Base-by-base conservation (phyloP, 2,113 vertebrate species). In the Phylloscopus trochilus region DNA sequence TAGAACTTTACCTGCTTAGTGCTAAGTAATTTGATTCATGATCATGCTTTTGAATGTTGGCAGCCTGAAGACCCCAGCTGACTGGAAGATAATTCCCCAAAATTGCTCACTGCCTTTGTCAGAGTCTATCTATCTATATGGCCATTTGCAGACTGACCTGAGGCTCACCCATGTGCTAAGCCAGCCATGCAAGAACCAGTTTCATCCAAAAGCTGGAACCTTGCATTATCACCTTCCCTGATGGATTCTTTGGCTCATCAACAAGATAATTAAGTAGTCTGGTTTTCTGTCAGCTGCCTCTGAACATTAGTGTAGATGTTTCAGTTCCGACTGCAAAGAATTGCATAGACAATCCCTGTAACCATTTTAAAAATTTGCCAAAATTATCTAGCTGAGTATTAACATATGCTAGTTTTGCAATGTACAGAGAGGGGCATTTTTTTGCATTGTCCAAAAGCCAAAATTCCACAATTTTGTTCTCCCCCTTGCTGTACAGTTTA, bases 21-120 rank as follows among this genome's bases (percentile, higher is more conserved):
- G 33, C 59, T 35, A 79, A 49, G 46, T 79, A 72, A 89, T 85
- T 83, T 91, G 27, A 69, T 87, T 84, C 53, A 39, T 43, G 53
- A 58, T 85, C 21, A 39, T 59, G 9, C 51, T 63, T 84, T 85
- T 77, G 63, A 60, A 53, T 74, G 53, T 31, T 68, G 76, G 52
- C 79, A 80, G 59, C 47, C 79, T 58, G 33, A 91, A 80, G 63
- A 77, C n/a, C 10, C 28, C 68, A 88, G 35, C 27, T 86, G 43
- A 88, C 83, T 76, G 39, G 20, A 74, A 83, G 55, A 69, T 62
- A 28, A 92, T 87, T 92, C 77, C 55, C 70, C 11, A 24, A 8
- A 85, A 91, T 52, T 77, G 37, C 37, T 91, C 59, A 43, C 77
- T 91, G 89, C 62, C 26, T 87, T 91, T 93, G 56, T 93, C 78